Evolutionary conservation across 2,888 invertebrate genomes (phyloP).

Genomic region (Thysanoteuthis rhombus): DNA sequence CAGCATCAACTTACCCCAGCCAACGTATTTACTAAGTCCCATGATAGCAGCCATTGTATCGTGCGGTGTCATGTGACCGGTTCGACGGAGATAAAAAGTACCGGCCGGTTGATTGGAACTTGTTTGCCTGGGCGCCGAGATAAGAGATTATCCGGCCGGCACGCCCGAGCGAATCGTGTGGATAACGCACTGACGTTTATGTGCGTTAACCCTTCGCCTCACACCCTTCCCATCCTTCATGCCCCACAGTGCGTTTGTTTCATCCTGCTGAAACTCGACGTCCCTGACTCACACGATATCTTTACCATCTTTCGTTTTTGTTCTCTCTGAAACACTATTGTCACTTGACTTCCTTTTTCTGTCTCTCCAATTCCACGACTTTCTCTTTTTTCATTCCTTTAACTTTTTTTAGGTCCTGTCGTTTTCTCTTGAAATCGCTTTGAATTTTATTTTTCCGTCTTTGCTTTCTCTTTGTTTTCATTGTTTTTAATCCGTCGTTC

Average conservation of each 20-base stretch:
- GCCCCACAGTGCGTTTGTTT: not conserved
- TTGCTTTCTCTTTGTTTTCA: no score
- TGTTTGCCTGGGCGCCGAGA: conserved; percentile 12
- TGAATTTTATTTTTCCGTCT: no score
- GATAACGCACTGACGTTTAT: conserved; percentile 12
- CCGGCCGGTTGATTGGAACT: conserved; percentile 12
- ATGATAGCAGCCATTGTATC: not conserved
- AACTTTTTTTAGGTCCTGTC: no score
- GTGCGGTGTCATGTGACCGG: conserved; percentile 12
- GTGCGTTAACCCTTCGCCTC: conserved; percentile 12
- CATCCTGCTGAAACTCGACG: not conserved
- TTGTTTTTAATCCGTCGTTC: no score
- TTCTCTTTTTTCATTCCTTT: not conserved
- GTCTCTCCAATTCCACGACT: not conserved
- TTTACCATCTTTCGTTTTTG: not conserved
- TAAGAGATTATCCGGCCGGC: conserved; percentile 12
- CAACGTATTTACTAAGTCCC: not conserved
- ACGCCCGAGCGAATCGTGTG: not conserved
- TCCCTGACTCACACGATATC: not conserved
- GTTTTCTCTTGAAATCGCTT: no score
- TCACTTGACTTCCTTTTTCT: not conserved
- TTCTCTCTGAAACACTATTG: not conserved
- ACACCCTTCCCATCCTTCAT: not conserved
- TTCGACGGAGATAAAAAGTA: not conserved
- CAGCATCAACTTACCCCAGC: not conserved